Evolutionary conservation across 2,888 invertebrate genomes (phyloP), one percentile per base, ranked within the genome.

Genomic region (Eupithecia insigniata): DNA sequence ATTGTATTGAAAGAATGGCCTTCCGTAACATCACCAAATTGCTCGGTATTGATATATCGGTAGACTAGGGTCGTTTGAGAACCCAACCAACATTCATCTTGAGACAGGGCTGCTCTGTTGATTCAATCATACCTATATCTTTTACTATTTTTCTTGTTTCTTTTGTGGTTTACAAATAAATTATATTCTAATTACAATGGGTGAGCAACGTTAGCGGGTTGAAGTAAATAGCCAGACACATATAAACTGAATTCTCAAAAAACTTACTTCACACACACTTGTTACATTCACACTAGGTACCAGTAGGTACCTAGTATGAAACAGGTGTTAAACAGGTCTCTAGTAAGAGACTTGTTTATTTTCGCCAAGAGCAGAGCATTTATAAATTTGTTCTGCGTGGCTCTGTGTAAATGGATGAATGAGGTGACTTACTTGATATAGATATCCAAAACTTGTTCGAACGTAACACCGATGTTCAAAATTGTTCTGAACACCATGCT

Each of bases 401-500:
- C 18, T 51, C 43, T 18, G n/a, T 46, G n/a, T 51, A 16, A 58
- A 16, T 28, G 16, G 28, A 58, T 58, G 28, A 66, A n/a, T 1
- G 1, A 28, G 10, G 16, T 12, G 10, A 71, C 74, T 71, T 43
- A 96, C 96, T 96, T 96, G 83, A 97, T 97, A 89, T 98, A 98
- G 76, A 97, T 96, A 82, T 97, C 96, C 79, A 98, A 92, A 3
- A 98, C 95, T 83, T 96, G 96, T 82, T 97, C 96, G 74, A 97
- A 93, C 22, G 97, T 96, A 36, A 98, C 95, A 69, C 97, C 97
- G 82, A 98, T 96, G 71, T 96, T 96, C 68, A 97, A 92, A 82
- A 99, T 95, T 4, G 96, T 96, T 81, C 95, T 95, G 77, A 97
- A 97, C 70, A 98, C 97, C 92, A 97, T 96, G 69, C 95, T 95